Evolutionary conservation across 2,797 vertebrate species (phyloP), one percentile per base, ranked within the genome.

Genomic region (Hafferia zeledoni): DNA sequence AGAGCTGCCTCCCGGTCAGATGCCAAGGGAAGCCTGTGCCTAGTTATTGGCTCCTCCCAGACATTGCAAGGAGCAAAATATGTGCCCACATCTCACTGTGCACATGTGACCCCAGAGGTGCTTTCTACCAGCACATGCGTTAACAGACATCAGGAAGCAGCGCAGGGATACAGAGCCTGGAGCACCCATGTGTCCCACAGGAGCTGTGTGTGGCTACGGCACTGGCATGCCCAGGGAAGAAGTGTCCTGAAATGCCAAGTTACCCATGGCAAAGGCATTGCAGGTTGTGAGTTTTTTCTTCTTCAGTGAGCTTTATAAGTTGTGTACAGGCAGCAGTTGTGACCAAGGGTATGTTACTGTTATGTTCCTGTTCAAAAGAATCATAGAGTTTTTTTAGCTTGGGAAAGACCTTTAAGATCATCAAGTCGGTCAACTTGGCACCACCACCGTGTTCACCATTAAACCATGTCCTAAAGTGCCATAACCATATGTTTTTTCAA

Each of bases 61-160:
- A 22, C 49, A 18, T 6, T 0, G 1, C 5, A 31, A 41, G 63
- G 19, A 82, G 22, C 47, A 17, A 49, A 28, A 33, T 1, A 18
- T 1, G 22, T 1, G 6, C 5, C 30, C 25, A 20, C 17, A n/a
- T 5, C 19, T 43, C 39, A 47, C 46, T 3, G 12, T 1, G 5
- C 33, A 20, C 0, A 0, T 1, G 30, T 19, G 35, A 41, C 30
- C 63, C 41, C 7, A 0, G 20, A 24, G 23, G 12, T 28, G 33
- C 31, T 22, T 80, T 46, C 46, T 23, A 41, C 39, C 59, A 67
- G 59, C 33, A 12, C n/a, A 39, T 12, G 11, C 13, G 37, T 39
- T 39, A 11, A 39, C 13, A 39, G 37, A 39, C 1, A 24, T 41
- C 17, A 16, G 59, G 47, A 71, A 33, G 68, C 39, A 31, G 25